Percentiles rank a stretch among this genome's conserved stretches.
These are phyloP conservation scores for Brachionus koreanus DNA, from an alignment of 1,140 invertebrate species.

Conservation along the genomic window DNA sequence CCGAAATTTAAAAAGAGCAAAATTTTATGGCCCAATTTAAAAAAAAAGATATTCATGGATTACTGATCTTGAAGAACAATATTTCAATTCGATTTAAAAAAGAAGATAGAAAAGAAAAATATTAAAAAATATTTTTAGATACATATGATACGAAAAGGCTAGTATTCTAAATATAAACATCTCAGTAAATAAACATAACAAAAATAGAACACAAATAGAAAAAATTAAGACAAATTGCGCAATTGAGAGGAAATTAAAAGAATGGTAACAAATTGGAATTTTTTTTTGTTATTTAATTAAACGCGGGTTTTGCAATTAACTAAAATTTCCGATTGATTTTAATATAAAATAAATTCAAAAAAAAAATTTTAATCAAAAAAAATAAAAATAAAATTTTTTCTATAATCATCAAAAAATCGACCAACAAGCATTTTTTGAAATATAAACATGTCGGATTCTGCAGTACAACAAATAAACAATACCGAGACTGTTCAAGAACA, in stretches of 20 bases:
- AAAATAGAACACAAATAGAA: neutral
- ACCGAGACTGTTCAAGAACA: neutral
- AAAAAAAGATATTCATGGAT: too few species aligned
- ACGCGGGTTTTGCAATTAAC: neutral
- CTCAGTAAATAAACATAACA: neutral
- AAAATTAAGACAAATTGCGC: neutral
- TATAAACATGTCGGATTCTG: slow-evolving; percentile 3
- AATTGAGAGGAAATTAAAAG: neutral
- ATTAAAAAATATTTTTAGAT: neutral
- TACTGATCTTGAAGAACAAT: too few species aligned
- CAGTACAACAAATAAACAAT: neutral
- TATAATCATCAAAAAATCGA: neutral
- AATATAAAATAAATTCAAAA: neutral
- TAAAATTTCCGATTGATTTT: neutral
- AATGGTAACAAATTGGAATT: neutral
- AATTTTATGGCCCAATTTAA: too few species aligned
- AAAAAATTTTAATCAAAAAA: neutral
- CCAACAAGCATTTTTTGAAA: slow-evolving; percentile 25
- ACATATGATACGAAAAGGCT: neutral
- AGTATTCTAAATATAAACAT: neutral
- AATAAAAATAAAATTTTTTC: neutral
- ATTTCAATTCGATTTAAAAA: neutral
- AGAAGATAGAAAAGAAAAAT: neutral
- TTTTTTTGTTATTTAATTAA: neutral
- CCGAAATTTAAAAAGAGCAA: too few species aligned